Percentiles rank a stretch among this genome's conserved stretches.
These are phyloP conservation scores for Drosophila albomicans DNA, from an alignment of 1,140 invertebrate species.

Conservation along the genomic window DNA sequence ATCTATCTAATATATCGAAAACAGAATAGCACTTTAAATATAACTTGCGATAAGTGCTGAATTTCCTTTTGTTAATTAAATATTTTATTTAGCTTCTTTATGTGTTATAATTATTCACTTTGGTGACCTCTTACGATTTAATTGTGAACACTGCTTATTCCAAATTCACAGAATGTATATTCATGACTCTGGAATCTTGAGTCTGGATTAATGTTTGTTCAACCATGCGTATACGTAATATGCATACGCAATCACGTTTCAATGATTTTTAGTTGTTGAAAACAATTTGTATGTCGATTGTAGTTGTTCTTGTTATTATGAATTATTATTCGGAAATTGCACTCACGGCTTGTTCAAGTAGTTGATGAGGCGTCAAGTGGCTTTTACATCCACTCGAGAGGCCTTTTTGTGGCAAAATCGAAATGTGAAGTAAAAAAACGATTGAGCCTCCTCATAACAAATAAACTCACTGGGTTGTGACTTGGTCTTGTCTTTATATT, in stretches of 20 bases:
- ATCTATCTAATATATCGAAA: too few species aligned
- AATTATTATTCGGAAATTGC: constrained; percentile 50
- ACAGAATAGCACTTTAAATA: too few species aligned
- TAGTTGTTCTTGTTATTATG: constrained; percentile 29
- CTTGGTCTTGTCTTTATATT: too few species aligned
- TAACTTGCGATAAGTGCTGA: too few species aligned
- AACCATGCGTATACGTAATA: constrained; percentile 69
- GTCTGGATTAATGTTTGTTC: constrained; percentile 37
- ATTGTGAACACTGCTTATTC: too few species aligned
- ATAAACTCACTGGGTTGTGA: background rate
- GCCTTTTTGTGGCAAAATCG: constrained; percentile 24
- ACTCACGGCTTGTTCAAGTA: constrained; percentile 57
- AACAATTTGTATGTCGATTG: constrained; percentile 48
- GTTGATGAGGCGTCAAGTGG: constrained; percentile 47
- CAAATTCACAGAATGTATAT: too few species aligned
- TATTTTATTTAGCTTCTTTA: too few species aligned
- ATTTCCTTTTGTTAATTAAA: too few species aligned
- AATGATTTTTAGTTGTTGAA: constrained; percentile 63
- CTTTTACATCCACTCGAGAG: constrained; percentile 45
- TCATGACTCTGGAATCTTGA: constrained; percentile 16
- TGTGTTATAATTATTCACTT: too few species aligned
- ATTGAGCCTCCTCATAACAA: background rate
- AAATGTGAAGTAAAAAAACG: background rate
- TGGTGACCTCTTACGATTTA: too few species aligned
- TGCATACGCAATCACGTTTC: constrained; percentile 54